These are phyloP conservation scores for Neosilurus mollespiculum DNA, from an alignment of 2,797 vertebrate species.

Conservation along the genomic window DNA sequence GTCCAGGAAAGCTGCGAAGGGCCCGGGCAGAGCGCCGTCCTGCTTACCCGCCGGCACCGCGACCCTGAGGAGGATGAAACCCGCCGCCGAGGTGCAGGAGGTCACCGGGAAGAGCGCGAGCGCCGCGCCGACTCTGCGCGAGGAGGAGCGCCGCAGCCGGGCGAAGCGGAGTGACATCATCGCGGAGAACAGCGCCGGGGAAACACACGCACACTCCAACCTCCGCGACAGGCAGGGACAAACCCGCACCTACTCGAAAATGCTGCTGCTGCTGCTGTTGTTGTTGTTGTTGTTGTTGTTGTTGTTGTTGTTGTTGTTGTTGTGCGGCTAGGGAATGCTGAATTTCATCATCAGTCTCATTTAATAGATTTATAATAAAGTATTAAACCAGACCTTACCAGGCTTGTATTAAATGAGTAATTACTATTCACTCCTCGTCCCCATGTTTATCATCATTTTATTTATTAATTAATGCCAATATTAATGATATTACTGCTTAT, in stretches of 20 bases:
- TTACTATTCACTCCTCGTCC: background rate
- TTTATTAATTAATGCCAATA: no score
- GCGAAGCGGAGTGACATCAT: conserved; percentile 72
- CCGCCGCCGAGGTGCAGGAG: conserved; percentile 86
- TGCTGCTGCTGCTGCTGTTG: no score
- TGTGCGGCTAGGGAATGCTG: background rate
- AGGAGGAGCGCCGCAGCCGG: conserved; percentile 60
- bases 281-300: background rate
- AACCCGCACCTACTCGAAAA: background rate
- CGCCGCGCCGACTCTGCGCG: conserved; percentile 50
- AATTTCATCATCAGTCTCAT: background rate
- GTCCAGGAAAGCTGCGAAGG: conserved; percentile 79
- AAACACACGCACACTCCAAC: conserved; percentile 14
- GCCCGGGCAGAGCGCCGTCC: conserved; percentile 74
- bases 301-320: background rate
- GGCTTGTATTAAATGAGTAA: background rate
- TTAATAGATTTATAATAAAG: background rate
- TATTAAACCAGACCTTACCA: background rate
- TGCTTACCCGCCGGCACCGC: conserved; percentile 82
- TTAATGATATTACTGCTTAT: no score
- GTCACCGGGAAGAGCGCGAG: conserved; percentile 75
- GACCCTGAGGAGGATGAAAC: conserved; percentile 85
- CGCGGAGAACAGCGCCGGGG: conserved; percentile 62
- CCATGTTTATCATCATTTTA: no score
- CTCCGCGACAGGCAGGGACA: conserved; percentile 9